These are phyloP conservation scores for Furcula furcula DNA, from an alignment of 2,888 invertebrate genomes.

Conservation along the genomic window DNA sequence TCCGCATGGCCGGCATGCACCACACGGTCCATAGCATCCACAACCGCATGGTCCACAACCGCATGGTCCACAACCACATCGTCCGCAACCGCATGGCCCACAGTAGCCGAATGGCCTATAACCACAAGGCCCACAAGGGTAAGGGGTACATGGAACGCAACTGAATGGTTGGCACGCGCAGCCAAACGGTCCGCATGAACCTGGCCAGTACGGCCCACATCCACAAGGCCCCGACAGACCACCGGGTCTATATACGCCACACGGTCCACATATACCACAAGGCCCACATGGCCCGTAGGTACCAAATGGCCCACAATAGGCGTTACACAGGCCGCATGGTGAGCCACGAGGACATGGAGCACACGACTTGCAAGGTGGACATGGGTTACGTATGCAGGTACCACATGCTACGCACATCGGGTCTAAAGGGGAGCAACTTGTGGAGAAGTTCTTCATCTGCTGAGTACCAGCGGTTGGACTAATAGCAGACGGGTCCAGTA, in stretches of 20 bases:
- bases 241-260: not conserved
- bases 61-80: conserved; percentile 18
- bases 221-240: conserved; percentile 6
- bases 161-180: conserved; percentile 7
- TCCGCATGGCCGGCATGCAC: conserved; percentile 11
- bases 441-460: not conserved
- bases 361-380: conserved; percentile 12
- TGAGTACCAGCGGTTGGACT: not conserved
- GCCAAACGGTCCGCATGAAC: no score
- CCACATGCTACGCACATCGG: conserved; percentile 4
- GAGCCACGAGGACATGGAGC: conserved; percentile 18
- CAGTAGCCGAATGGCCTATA: conserved; percentile 20
- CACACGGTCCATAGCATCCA: no score
- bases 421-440: not conserved
- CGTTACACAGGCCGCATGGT: conserved; percentile 6
- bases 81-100: conserved; percentile 22
- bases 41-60: conserved; percentile 18
- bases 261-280: conserved; percentile 12
- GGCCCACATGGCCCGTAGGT: conserved; percentile 1
- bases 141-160: no score
- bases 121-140: no score
- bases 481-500: conserved; percentile 1
- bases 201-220: conserved; percentile 3
- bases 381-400: conserved; percentile 10
- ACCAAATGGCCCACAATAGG: conserved; percentile 3